Evolutionary conservation across 92 coral and sea anemone genomes (phyloP).

Genomic region (Scolanthus callimorphus): DNA sequence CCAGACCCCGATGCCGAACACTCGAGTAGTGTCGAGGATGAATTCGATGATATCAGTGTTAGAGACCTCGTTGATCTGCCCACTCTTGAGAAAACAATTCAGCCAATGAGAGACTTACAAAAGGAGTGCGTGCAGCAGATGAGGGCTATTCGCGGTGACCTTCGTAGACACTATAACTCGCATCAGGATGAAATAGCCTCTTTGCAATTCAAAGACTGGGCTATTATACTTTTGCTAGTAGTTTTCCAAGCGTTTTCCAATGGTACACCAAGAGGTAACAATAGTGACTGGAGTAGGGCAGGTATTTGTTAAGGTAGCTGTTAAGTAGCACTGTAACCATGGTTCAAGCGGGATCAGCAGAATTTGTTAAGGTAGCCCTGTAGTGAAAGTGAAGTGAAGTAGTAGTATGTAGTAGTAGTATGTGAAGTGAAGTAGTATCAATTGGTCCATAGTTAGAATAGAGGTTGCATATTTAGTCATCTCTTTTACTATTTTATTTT

Average conservation of each 20-base stretch:
- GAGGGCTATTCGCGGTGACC: conserved; percentile 89
- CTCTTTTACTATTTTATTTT: too few species aligned
- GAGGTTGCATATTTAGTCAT: too few species aligned
- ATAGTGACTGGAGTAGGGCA: conserved; percentile 12
- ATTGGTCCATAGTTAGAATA: too few species aligned
- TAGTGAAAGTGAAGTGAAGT: too few species aligned
- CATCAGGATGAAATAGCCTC: conserved; percentile 88
- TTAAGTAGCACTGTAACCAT: neutral
- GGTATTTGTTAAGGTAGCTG: neutral
- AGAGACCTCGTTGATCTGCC: conserved; percentile 61
- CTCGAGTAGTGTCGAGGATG: conserved; percentile 85
- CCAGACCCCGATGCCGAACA: conserved; percentile 91
- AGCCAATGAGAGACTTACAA: conserved; percentile 87
- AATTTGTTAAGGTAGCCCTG: too few species aligned
- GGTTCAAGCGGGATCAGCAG: conserved; percentile 20
- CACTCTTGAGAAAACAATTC: conserved; percentile 72
- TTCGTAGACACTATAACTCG: conserved; percentile 78
- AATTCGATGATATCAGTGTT: conserved; percentile 72
- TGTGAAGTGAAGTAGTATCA: too few species aligned
- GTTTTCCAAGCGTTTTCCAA: conserved; percentile 82
- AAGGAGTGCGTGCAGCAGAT: conserved; percentile 89
- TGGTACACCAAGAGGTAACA: conserved; percentile 66
- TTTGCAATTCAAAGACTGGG: conserved; percentile 90
- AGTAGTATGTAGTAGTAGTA: too few species aligned
- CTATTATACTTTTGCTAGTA: conserved; percentile 59